Percentiles rank a stretch among this genome's conserved stretches.
These are phyloP conservation scores for Halictus quadricinctus DNA, from an alignment of 2,888 invertebrate genomes.

Conservation along the genomic window DNA sequence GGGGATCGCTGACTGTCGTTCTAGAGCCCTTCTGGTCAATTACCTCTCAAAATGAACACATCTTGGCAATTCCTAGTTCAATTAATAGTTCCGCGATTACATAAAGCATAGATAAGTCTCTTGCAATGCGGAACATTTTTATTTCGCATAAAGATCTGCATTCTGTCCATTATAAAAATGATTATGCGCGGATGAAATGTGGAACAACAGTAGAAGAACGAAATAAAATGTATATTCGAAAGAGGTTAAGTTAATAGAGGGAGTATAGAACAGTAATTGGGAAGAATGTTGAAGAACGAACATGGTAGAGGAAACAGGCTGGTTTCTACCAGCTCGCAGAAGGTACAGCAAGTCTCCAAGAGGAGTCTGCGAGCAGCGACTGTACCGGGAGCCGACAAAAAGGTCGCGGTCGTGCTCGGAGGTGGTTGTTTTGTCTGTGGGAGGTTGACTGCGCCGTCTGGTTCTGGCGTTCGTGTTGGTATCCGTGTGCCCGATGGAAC, in stretches of 20 bases:
- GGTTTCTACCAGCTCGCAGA: background rate
- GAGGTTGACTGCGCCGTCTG: conserved; percentile 68
- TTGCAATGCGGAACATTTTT: too few relatives aligned
- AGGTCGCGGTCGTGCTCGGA: conserved; percentile 64
- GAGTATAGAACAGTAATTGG: background rate
- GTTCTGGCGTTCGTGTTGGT: conserved; percentile 57
- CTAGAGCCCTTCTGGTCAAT: background rate
- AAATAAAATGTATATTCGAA: background rate
- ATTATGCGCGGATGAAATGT: background rate
- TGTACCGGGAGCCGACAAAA: conserved; percentile 66
- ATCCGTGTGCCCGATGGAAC: conserved; percentile 32
- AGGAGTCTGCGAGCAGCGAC: conserved; percentile 44
- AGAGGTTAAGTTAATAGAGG: background rate
- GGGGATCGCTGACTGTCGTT: background rate
- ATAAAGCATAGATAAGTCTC: too few relatives aligned
- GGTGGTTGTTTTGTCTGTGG: conserved; percentile 70
- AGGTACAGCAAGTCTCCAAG: background rate
- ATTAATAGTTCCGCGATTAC: too few relatives aligned
- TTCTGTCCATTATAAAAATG: too few relatives aligned
- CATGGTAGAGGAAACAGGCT: background rate
- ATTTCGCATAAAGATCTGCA: too few relatives aligned
- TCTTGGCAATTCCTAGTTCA: too few relatives aligned
- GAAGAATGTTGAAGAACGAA: background rate
- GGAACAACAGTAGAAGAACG: background rate
- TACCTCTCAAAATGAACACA: background rate